Base-by-base conservation (phyloP, 2,797 vertebrate genomes). In the Saxicola maurus region DNA sequence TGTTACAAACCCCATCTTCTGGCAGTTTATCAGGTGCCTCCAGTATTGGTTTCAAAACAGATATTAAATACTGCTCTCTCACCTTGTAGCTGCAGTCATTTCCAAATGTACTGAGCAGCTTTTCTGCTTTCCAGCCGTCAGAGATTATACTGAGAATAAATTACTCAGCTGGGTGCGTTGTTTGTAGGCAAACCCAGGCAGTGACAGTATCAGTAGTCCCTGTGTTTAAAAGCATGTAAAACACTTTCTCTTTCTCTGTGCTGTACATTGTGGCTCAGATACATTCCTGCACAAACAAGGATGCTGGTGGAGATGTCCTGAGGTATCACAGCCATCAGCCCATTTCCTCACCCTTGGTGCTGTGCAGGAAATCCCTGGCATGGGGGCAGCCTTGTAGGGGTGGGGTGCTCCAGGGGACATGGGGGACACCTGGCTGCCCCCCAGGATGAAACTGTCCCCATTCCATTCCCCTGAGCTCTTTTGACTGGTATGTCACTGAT, bases 211-310 rank as follows among this genome's bases (percentile, higher is more conserved):
- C 80, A 71, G 67, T 19, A 86, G 92, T 68, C 81, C 59, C 86
- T 91, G 91, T 95, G 94, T 96, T 94, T 93, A 91, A 93, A 93
- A 91, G 74, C 93, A 94, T 92, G 93, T 95, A 94, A 86, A 94
- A 94, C 82, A 82, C 81, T 83, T 68, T 84, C 82, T 86, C 52
- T 87, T 92, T 82, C 82, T 79, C 33, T 25, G 38, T 71, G 82
- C 51, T 82, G 86, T 82, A 57, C 55, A 28, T 17, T 51, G 61
- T 14, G 2, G 53, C 71, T 92, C 74, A 64, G 71, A 53, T 37
- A 27, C n/a, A 6, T 76, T 73, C 49, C 76, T 37, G 12, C 55
- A 42, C 80, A 71, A 81, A 60, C 3, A 5, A 82, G 80, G 85
- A 45, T 64, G 53, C 65, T 83, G 80, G 74, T 66, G 79, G 64